phyloP scores from a whole-genome alignment of 2,888 invertebrate species.

The Drosophila paranaensis region DNA sequence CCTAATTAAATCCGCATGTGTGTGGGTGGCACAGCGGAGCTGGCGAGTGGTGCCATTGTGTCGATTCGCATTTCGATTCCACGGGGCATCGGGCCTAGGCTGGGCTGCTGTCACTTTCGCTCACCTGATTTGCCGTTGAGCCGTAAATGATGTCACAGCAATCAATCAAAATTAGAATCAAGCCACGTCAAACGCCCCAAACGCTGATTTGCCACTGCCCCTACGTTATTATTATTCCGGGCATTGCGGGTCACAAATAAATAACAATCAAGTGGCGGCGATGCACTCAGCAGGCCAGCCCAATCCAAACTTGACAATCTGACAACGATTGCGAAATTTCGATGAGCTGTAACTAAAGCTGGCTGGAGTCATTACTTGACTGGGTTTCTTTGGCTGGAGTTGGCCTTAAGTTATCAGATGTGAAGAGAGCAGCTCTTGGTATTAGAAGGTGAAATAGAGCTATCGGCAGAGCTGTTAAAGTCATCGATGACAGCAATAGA shows the following conservation, averaged over 20 bases:
- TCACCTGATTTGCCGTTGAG: constrained; percentile 12
- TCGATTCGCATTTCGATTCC: too few species aligned
- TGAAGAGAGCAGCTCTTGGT: neutral
- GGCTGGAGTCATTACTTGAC: neutral
- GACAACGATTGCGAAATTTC: neutral
- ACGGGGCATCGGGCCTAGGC: constrained; percentile 9
- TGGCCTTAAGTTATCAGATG: neutral
- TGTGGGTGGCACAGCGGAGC: neutral
- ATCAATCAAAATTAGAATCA: constrained; percentile 76
- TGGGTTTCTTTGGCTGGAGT: neutral
- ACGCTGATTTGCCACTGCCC: constrained; percentile 28
- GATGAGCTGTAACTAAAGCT: neutral
- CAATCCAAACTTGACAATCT: neutral
- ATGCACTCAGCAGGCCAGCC: neutral
- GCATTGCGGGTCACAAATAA: constrained; percentile 1
- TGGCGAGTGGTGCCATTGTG: constrained; percentile 1
- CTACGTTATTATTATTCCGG: constrained; percentile 9
- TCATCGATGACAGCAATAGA: too few species aligned
- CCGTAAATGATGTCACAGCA: constrained; percentile 41
- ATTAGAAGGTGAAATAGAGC: too few species aligned
- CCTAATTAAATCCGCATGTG: constrained; percentile 34
- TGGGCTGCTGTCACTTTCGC: constrained; percentile 13
- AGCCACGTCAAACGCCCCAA: constrained; percentile 45
- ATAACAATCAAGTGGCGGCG: constrained; percentile 35
- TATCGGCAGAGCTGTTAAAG: too few species aligned